A percentile compares a stretch with the other conserved stretches of the same genome.
phyloP scores from a whole-genome alignment of 30 jellyfish, hydroid and myxozoan genomes.

The Pelagia noctiluca region DNA sequence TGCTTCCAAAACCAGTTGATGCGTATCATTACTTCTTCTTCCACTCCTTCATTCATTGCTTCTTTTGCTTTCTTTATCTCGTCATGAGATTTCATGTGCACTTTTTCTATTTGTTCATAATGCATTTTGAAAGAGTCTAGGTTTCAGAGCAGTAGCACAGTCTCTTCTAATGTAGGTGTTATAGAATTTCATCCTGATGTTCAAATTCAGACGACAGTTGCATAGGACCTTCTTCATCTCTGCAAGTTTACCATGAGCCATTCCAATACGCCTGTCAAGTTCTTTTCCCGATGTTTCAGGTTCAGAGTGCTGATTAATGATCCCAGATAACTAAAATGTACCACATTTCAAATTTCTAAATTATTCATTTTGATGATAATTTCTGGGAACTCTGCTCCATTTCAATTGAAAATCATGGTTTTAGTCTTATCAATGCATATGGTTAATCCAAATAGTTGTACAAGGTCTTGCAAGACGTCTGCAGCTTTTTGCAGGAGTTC shows the following conservation, averaged over 20 bases:
- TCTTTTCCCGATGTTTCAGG: constrained; percentile 50
- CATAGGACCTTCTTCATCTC: constrained; percentile 40
- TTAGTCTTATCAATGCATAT: background rate
- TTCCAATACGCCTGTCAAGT: constrained; percentile 43
- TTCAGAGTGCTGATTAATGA: constrained; percentile 7
- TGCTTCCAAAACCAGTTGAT: too few relatives aligned
- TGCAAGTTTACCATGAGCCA: constrained; percentile 43
- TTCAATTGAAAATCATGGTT: constrained; percentile 9
- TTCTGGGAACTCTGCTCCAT: constrained; percentile 41
- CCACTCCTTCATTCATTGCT: too few relatives aligned
- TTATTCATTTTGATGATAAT: constrained; percentile 18
- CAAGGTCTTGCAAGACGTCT: too few relatives aligned
- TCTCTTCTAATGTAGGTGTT: constrained; percentile 47
- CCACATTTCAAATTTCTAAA: constrained; percentile 27
- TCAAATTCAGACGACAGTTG: constrained; percentile 37
- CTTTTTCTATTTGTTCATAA: constrained; percentile 13
- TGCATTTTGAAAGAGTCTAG: constrained; percentile 34
- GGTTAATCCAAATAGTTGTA: too few relatives aligned
- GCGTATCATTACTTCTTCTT: too few relatives aligned
- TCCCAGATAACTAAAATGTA: constrained; percentile 40
- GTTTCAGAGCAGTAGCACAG: constrained; percentile 49
- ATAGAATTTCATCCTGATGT: constrained; percentile 37
- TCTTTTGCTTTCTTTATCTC: too few relatives aligned
- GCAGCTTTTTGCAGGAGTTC: too few relatives aligned
- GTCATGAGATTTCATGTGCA: constrained; percentile 3